phyloP scores from a whole-genome alignment of 2,888 invertebrate species.

The Chymomyza amoena region DNA sequence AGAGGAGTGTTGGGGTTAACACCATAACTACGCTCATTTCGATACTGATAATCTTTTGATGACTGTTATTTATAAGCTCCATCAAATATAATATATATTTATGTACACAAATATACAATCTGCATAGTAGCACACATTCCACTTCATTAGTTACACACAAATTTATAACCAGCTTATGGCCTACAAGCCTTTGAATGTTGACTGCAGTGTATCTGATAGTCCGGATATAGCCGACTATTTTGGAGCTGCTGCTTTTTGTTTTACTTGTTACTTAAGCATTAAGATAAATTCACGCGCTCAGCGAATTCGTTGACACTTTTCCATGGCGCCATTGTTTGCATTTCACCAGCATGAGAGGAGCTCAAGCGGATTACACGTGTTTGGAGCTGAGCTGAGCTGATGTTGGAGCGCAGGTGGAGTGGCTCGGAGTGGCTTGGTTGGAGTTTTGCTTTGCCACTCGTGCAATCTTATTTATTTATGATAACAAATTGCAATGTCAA shows the following conservation, averaged over 20 bases:
- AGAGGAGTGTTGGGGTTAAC: background rate
- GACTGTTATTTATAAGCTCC: background rate
- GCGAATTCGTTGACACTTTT: slow-evolving; percentile 30
- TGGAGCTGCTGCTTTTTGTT: background rate
- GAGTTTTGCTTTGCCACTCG: slow-evolving; percentile 35
- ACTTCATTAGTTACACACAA: background rate
- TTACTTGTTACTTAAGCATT: background rate
- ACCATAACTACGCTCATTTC: background rate
- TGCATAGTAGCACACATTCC: background rate
- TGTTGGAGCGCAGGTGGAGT: slow-evolving; percentile 2
- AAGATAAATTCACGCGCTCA: slow-evolving; percentile 63
- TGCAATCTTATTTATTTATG: slow-evolving; percentile 70
- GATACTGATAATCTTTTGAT: background rate
- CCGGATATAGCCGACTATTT: background rate
- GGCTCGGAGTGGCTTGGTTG: background rate
- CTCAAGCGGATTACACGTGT: slow-evolving; percentile 23
- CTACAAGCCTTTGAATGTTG: background rate
- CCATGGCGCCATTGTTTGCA: background rate
- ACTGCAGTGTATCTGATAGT: background rate
- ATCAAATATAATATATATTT: background rate
- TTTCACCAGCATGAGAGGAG: background rate
- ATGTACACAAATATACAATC: background rate
- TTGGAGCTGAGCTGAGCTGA: background rate
- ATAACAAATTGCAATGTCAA: slow-evolving; percentile 69
- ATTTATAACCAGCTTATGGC: background rate